A percentile compares a stretch with the other conserved stretches of the same genome.
Conservation (phyloP, 2,113 vertebrate genomes). For the Caracal caracal region DNA sequence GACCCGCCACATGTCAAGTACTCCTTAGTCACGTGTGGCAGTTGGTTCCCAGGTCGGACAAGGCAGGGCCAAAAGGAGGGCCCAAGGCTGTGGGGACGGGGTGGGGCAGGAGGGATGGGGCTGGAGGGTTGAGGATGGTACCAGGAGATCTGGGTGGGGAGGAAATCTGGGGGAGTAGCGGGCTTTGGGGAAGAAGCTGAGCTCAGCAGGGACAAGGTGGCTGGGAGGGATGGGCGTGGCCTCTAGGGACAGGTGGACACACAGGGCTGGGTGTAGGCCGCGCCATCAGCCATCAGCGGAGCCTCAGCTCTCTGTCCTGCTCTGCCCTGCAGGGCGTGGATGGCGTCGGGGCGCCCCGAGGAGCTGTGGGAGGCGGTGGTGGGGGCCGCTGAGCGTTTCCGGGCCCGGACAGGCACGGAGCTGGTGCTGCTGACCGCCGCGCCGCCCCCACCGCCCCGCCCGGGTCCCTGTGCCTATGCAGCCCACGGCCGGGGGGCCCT, state of each 20-base stretch:
- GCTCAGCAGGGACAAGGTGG: background rate
- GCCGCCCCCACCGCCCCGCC: conserved; percentile 88
- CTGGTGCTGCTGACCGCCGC: conserved; percentile 91
- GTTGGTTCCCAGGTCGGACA: background rate
- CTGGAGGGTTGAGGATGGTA: fast-evolving
- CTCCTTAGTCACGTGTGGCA: background rate
- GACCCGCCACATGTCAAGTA: background rate
- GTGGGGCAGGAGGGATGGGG: background rate
- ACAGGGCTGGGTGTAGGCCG: background rate
- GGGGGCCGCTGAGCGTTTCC: conserved; percentile 90
- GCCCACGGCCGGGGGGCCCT: conserved; percentile 92
- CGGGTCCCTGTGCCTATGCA: conserved; percentile 86
- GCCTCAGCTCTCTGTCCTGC: conserved; percentile 16
- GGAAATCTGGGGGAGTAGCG: too few relatives aligned
- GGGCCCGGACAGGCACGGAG: conserved; percentile 92
- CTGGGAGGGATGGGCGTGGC: background rate
- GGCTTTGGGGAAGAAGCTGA: too few relatives aligned
- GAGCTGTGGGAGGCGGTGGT: conserved; percentile 93
- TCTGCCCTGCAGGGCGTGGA: conserved; percentile 71
- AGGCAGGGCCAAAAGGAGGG: background rate
- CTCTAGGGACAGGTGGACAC: background rate
- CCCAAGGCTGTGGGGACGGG: fast-evolving
- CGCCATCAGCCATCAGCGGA: fast-evolving
- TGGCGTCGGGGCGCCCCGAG: conserved; percentile 90
- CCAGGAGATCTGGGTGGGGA: background rate